Evolutionary conservation across 2,888 invertebrate genomes (phyloP), one percentile per base, ranked within the genome.

Genomic region (Halocaridina rubra): DNA sequence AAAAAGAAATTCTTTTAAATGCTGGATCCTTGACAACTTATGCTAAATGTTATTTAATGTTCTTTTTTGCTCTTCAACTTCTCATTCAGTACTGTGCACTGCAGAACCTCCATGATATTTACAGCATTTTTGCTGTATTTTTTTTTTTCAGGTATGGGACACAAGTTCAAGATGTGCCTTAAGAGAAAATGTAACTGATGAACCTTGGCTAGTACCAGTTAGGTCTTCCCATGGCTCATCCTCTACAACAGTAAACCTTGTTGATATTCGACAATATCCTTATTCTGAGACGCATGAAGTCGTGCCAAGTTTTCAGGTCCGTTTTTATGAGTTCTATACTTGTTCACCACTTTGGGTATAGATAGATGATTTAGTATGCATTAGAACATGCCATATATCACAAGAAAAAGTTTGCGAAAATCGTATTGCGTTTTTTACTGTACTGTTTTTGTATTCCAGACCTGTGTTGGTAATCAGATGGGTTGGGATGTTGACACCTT

Each of bases 251-350:
- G 76, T 71, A 4, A 19, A 59, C 5, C 74, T 82, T 59, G 80
- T 82, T 16, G 82, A 86, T 29, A 71, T 86, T 27, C 79, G 80
- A 22, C 80, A 80, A 61, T 64, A 57, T 19, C 80, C 81, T 22
- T 86, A 76, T 79, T n/a, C 59, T 4, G 24, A 46, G 46, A 86
- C 86, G 8, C 86, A 86, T 71, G 86, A 86, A 33, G 74, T 86
- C 24, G 86, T 86, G 19, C 74, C 82, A 2, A 75, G 71, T 29
- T 86, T 86, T 80, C 86, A 86, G 79, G 86, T 86, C n/a, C 22
- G 69, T 53, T 67, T 27, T 67, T 10, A 19, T 29, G n/a, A n/a
- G n/a, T n/a, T n/a, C n/a, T n/a, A n/a, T n/a, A n/a, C n/a, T n/a
- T n/a, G n/a, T n/a, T n/a, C n/a, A n/a, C n/a, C n/a, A n/a, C n/a